phyloP scores from a whole-genome alignment of 2,797 vertebrate species.

The Gymnopithys bicolor region DNA sequence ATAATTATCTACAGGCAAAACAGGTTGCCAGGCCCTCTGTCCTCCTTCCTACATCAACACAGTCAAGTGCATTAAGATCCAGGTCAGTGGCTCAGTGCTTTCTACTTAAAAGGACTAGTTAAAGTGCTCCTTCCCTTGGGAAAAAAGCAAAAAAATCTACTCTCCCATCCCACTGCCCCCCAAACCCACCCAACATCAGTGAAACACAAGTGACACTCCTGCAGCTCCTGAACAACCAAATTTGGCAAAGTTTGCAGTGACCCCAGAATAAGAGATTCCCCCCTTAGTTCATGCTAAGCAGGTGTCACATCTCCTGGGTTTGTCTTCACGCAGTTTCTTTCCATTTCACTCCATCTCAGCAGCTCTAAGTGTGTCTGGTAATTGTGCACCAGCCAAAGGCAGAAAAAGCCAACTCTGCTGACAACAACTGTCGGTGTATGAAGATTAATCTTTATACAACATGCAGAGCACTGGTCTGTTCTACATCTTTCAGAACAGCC shows the following conservation, averaged over 20 bases:
- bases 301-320: constrained; percentile 32
- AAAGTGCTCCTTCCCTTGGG: not conserved
- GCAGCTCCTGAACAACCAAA: not conserved
- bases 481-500: constrained; percentile 43
- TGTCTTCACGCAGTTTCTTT: constrained; percentile 34
- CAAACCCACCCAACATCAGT: not conserved
- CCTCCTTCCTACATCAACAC: not conserved
- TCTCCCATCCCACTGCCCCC: fast-evolving
- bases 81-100: not conserved
- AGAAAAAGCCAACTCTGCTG: constrained; percentile 12
- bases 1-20: not conserved
- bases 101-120: not conserved
- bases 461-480: constrained; percentile 12
- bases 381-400: constrained; percentile 42
- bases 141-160: not conserved
- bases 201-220: not conserved
- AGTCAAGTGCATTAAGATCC: not conserved
- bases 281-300: not conserved
- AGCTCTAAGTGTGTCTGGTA: constrained; percentile 57
- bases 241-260: not conserved
- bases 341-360: constrained; percentile 43
- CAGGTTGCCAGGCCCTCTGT: not conserved
- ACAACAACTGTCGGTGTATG: constrained; percentile 45
- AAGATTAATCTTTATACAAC: constrained; percentile 64
- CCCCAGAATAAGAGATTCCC: not conserved